These are phyloP conservation scores for Dorcus parallelipipedus DNA, from an alignment of 2,888 invertebrate genomes.

Conservation along the genomic window DNA sequence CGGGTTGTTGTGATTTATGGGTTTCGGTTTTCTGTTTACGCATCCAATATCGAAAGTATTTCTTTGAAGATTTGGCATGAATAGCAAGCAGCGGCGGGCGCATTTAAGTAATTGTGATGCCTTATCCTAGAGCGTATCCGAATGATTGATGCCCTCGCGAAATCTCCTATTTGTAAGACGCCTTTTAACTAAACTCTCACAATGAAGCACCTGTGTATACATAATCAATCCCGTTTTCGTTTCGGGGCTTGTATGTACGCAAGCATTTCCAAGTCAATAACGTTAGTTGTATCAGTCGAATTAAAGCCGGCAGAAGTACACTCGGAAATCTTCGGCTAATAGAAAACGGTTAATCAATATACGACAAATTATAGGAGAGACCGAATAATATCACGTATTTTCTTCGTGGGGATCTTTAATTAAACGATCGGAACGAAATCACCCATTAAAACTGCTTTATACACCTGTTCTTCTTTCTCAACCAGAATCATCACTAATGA, in stretches of 20 bases:
- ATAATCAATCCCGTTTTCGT: slow-evolving; percentile 1
- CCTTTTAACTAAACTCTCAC: slow-evolving; percentile 7
- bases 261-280: too few relatives aligned
- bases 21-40: slow-evolving; percentile 35
- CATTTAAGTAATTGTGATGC: slow-evolving; percentile 31
- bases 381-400: too few relatives aligned
- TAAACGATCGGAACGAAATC: too few relatives aligned
- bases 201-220: slow-evolving; percentile 12
- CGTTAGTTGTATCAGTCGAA: too few relatives aligned
- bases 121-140: slow-evolving; percentile 16
- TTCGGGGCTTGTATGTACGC: neutral
- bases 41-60: slow-evolving; percentile 34
- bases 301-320: too few relatives aligned
- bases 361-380: too few relatives aligned
- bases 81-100: slow-evolving; percentile 26
- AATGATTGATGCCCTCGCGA: slow-evolving; percentile 14
- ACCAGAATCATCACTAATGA: too few relatives aligned
- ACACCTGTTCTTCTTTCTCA: too few relatives aligned
- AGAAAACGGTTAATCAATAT: too few relatives aligned
- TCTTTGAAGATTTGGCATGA: slow-evolving; percentile 34
- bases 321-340: too few relatives aligned
- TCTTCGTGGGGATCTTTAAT: too few relatives aligned
- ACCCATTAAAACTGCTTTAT: too few relatives aligned
- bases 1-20: slow-evolving; percentile 35
- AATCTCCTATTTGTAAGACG: slow-evolving; percentile 9